Conservation (phyloP, 2,797 vertebrate genomes). For the Hybognathus amarus region DNA sequence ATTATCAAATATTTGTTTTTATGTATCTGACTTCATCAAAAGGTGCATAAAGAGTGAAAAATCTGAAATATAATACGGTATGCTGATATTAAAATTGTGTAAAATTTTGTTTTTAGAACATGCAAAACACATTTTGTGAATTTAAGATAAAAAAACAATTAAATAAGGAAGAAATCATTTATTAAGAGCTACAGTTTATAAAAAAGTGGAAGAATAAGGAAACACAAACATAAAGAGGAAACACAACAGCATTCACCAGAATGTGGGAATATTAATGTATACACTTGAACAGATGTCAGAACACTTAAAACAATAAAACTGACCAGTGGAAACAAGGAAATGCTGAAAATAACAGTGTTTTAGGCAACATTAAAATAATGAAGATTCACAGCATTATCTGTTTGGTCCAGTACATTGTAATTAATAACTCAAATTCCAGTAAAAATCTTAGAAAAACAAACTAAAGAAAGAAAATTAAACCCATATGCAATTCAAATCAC, state of each 20-base stretch:
- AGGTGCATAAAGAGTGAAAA: not conserved
- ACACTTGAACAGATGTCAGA: not conserved
- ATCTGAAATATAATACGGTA: not conserved
- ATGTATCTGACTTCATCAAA: not conserved
- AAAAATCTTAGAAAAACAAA: slow-evolving; percentile 2
- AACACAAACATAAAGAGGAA: not conserved
- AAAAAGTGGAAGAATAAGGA: not conserved
- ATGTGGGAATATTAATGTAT: not conserved
- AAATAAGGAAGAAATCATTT: slow-evolving; percentile 4
- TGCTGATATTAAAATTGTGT: not conserved
- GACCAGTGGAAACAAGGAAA: not conserved
- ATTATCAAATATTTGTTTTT: not conserved
- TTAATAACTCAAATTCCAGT: slow-evolving; percentile 17
- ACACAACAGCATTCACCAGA: not conserved
- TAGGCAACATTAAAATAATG: not conserved
- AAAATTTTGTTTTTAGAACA: not conserved
- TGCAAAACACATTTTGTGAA: not conserved
- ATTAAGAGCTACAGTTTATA: slow-evolving; percentile 20
- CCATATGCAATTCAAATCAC: not conserved
- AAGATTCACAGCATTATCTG: slow-evolving; percentile 25
- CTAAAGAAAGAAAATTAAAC: not conserved
- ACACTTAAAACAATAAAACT: not conserved
- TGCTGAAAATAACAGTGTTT: not conserved
- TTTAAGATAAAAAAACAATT: not conserved
- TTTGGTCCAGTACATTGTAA: not conserved